These are phyloP conservation scores for Apantesis nais DNA, from an alignment of 2,888 invertebrate species.

Conservation along the genomic window DNA sequence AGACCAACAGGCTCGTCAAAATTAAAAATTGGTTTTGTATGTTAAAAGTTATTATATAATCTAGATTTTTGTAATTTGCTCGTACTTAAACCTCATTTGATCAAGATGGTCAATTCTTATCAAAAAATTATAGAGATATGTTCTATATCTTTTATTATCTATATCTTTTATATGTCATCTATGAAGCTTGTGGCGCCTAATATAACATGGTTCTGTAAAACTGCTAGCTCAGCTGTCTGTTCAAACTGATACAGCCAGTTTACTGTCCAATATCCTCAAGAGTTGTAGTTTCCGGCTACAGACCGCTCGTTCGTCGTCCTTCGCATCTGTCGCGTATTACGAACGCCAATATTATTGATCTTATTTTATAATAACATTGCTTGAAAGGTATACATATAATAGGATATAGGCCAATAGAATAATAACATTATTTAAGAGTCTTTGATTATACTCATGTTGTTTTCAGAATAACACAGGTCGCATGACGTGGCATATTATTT, in stretches of 20 bases:
- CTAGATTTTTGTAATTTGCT: too few species aligned
- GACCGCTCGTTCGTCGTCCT: constrained; percentile 52
- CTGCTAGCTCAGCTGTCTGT: constrained; percentile 41
- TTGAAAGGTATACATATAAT: too few species aligned
- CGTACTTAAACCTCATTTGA: background rate
- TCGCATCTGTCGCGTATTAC: constrained; percentile 53
- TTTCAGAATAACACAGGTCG: background rate
- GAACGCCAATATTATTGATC: constrained; percentile 42
- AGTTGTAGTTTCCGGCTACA: constrained; percentile 63
- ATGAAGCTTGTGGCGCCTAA: constrained; percentile 29
- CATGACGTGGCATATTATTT: background rate
- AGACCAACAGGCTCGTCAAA: too few species aligned
- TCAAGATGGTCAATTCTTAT: background rate
- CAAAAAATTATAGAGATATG: background rate
- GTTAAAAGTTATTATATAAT: too few species aligned
- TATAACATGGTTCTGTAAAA: constrained; percentile 34
- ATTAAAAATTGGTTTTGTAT: too few species aligned
- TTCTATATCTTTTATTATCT: too few species aligned
- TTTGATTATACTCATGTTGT: background rate
- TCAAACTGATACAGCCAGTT: constrained; percentile 62
- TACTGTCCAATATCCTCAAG: constrained; percentile 74
- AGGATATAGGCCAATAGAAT: too few species aligned
- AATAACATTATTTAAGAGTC: background rate
- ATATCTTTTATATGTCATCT: background rate
- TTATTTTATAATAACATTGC: constrained; percentile 19